Evolutionary conservation across 2,888 invertebrate genomes (phyloP).

Genomic region (Drosophila picticornis): DNA sequence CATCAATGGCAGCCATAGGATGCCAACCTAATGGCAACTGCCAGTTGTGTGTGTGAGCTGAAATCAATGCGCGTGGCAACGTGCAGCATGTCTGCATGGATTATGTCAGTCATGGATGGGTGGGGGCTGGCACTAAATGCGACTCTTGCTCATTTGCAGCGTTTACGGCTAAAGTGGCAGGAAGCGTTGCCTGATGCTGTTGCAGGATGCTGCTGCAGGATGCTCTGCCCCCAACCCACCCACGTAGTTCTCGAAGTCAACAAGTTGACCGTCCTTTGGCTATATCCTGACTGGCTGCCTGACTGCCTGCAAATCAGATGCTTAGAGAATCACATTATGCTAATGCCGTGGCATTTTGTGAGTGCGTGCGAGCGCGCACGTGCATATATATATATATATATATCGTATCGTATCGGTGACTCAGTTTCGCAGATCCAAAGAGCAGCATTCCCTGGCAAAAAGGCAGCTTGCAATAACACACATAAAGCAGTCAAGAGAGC

Average conservation of each 20-base stretch:
- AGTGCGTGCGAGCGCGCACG: constrained; percentile 12
- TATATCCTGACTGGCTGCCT: constrained; percentile 30
- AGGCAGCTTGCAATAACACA: constrained; percentile 66
- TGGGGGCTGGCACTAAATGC: constrained; percentile 26
- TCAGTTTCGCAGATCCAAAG: constrained; percentile 20
- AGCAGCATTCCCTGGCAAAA: constrained; percentile 25
- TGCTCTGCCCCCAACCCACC: not conserved
- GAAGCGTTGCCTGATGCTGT: constrained; percentile 49
- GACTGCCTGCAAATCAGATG: constrained; percentile 66
- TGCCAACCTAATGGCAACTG: constrained; percentile 20
- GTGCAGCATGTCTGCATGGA: constrained; percentile 22
- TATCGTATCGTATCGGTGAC: constrained; percentile 9
- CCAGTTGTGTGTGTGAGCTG: constrained; percentile 9
- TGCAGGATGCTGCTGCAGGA: constrained; percentile 26
- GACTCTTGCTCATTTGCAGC: constrained; percentile 76
- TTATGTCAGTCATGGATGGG: constrained; percentile 10
- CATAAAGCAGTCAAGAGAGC: constrained; percentile 66
- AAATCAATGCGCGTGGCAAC: constrained; percentile 49
- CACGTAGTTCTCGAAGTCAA: constrained; percentile 54
- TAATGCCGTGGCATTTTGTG: constrained; percentile 67
- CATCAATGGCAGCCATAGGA: constrained; percentile 56
- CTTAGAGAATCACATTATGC: constrained; percentile 74
- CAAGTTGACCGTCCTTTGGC: constrained; percentile 66
- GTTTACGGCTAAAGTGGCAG: constrained; percentile 74
- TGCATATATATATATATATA: not conserved